Evolutionary conservation across 2,797 vertebrate species (phyloP), one percentile per base, ranked within the genome.

Genomic region (Hafferia zeledoni): DNA sequence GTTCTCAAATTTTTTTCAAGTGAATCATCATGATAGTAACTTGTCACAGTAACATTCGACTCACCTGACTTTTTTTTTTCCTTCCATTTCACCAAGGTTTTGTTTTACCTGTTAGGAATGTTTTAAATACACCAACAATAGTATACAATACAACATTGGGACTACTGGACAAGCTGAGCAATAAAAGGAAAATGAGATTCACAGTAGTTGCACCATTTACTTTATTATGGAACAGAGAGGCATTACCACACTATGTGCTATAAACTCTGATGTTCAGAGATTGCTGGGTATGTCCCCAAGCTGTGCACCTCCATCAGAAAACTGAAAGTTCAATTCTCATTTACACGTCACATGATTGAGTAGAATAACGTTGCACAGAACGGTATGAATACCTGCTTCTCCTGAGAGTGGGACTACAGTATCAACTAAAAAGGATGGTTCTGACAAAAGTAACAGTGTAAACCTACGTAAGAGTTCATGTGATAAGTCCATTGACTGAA

Each of bases 121-220:
- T 41, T 92, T 80, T 24, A 80, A 84, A 61, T n/a, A 46, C 10
- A n/a, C 22, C 22, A 63, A 27, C 15, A 75, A 19, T 14, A 41
- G 17, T 49, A 63, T 13, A 59, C 11, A 56, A 33, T 37, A 49
- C 18, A 56, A 56, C 49, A 71, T 3, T 53, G 15, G 23, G 60
- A 74, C 27, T 82, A 46, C 47, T 52, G 63, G 79, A 61, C 50
- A 83, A 46, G n/a, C 27, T 65, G 19, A 90, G 47, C 28, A 89
- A 52, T 79, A 49, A 68, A 83, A 93, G 37, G 23, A 79, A 92
- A 91, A 87, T 78, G 10, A 89, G 23, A 61, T 37, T 72, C 53
- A 59, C 3, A 52, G 25, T 56, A 67, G 37, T 46, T 79, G 59
- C 44, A 67, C 18, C 28, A 79, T 82, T 85, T 80, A 81, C 10